Percentiles rank a stretch among this genome's conserved stretches.
These are phyloP conservation scores for Nesoenas mayeri DNA, from an alignment of 2,113 vertebrate genomes.

Conservation along the genomic window DNA sequence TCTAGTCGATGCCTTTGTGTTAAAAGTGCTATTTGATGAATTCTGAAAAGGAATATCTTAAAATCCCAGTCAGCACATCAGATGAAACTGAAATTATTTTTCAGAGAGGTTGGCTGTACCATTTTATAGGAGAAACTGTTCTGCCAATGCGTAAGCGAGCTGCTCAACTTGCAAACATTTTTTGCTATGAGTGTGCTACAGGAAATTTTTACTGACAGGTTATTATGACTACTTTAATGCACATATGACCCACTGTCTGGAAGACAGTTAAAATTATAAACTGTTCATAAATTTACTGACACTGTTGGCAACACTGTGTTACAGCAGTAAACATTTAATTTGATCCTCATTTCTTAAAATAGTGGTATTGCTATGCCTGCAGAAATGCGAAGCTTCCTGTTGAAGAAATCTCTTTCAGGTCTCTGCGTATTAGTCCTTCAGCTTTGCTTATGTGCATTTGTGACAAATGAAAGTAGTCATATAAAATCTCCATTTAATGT, in stretches of 20 bases:
- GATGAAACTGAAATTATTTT: background rate
- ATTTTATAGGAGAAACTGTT: slow-evolving; percentile 8
- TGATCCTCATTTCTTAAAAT: slow-evolving; percentile 67
- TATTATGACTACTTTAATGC: slow-evolving; percentile 70
- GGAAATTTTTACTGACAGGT: slow-evolving; percentile 71
- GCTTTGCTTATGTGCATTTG: slow-evolving; percentile 20
- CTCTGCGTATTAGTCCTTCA: slow-evolving; percentile 28
- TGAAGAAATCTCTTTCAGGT: slow-evolving; percentile 49
- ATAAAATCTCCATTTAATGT: slow-evolving; percentile 59
- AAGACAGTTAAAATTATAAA: slow-evolving; percentile 69
- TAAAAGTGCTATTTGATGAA: background rate
- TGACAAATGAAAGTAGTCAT: slow-evolving; percentile 51
- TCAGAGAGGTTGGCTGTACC: background rate
- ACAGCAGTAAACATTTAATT: slow-evolving; percentile 70
- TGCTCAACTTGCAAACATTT: slow-evolving; percentile 19
- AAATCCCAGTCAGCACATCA: background rate
- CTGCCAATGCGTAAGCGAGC: background rate
- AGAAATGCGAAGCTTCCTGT: slow-evolving; percentile 3
- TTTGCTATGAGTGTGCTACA: slow-evolving; percentile 40
- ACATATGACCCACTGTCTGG: slow-evolving; percentile 61
- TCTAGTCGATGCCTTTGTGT: background rate
- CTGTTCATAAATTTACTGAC: slow-evolving; percentile 67
- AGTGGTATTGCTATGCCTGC: background rate
- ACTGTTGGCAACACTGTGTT: background rate
- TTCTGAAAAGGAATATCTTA: background rate